These are phyloP conservation scores for Geothlypis trichas DNA, from an alignment of 2,113 vertebrate species.

Conservation along the genomic window DNA sequence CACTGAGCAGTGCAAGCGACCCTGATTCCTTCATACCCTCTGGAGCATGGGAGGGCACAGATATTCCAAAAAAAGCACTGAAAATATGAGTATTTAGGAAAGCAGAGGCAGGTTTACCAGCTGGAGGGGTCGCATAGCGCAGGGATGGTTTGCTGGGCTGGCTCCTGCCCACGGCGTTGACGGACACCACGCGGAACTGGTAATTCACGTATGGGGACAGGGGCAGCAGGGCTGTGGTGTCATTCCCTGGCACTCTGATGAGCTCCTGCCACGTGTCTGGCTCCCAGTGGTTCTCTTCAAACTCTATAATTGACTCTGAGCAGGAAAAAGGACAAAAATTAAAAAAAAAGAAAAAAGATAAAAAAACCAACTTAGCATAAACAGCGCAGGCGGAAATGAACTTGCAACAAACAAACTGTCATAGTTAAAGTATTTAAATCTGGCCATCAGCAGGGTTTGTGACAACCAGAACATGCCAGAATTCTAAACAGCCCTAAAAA, in stretches of 20 bases:
- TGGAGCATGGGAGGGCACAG: neutral
- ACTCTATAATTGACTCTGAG: conserved; percentile 90
- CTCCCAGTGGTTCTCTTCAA: conserved; percentile 85
- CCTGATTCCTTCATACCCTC: neutral
- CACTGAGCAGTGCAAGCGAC: accelerated
- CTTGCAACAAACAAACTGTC: neutral
- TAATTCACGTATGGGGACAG: conserved; percentile 86
- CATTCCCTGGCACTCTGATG: conserved; percentile 73
- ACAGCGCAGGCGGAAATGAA: neutral
- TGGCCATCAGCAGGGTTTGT: neutral
- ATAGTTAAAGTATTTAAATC: neutral
- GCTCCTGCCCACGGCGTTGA: conserved; percentile 86
- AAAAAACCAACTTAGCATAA: accelerated
- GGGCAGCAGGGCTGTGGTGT: conserved; percentile 70
- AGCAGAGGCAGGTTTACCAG: conserved; percentile 72
- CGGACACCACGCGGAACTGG: conserved; percentile 82
- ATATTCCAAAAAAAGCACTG: neutral
- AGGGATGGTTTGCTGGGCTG: conserved; percentile 78
- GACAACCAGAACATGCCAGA: neutral
- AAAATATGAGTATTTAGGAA: accelerated
- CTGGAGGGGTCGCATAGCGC: conserved; percentile 82
- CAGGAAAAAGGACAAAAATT: neutral
- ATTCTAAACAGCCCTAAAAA: neutral
- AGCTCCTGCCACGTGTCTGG: conserved; percentile 87
- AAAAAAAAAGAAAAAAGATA: neutral